These are phyloP conservation scores for Agelas oroides DNA, from an alignment of 37 sponge, comb jelly and placozoan genomes.

Conservation along the genomic window DNA sequence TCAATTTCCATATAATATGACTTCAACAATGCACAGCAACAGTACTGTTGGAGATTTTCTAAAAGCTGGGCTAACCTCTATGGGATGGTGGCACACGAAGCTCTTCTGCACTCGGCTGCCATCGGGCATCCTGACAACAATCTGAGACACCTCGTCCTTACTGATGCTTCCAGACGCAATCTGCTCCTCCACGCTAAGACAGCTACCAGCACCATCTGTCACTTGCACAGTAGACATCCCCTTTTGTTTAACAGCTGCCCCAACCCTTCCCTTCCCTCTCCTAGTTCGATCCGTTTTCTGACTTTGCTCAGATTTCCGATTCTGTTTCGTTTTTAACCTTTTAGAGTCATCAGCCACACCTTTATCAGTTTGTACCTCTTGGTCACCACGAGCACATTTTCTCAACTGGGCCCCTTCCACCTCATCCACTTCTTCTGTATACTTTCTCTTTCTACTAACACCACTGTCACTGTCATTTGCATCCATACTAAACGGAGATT, in stretches of 20 bases:
- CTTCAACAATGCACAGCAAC: too few species aligned
- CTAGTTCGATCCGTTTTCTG: too few species aligned
- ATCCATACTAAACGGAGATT: not conserved
- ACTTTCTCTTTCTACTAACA: constrained; percentile 1
- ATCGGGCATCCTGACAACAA: constrained; percentile 75
- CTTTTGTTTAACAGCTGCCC: too few species aligned
- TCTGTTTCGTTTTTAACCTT: not conserved
- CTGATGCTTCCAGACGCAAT: constrained; percentile 1
- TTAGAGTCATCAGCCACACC: too few species aligned
- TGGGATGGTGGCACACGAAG: constrained; percentile 56
- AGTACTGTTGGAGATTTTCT: too few species aligned
- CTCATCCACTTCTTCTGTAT: too few species aligned
- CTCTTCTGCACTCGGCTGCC: constrained; percentile 61
- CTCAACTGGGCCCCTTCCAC: too few species aligned
- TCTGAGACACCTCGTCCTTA: constrained; percentile 15
- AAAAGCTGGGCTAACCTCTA: constrained; percentile 74
- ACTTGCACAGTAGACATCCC: not conserved
- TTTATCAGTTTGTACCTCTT: too few species aligned
- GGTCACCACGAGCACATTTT: too few species aligned
- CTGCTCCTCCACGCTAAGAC: not conserved
- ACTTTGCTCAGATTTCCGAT: not conserved
- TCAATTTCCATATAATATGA: too few species aligned
- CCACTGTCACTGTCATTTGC: not conserved
- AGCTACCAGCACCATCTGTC: not conserved
- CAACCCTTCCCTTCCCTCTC: constrained; percentile 14